Evolutionary conservation across 2,113 vertebrate genomes (phyloP), one percentile per base, ranked within the genome.

Genomic region (Hirundichthys speculiger): DNA sequence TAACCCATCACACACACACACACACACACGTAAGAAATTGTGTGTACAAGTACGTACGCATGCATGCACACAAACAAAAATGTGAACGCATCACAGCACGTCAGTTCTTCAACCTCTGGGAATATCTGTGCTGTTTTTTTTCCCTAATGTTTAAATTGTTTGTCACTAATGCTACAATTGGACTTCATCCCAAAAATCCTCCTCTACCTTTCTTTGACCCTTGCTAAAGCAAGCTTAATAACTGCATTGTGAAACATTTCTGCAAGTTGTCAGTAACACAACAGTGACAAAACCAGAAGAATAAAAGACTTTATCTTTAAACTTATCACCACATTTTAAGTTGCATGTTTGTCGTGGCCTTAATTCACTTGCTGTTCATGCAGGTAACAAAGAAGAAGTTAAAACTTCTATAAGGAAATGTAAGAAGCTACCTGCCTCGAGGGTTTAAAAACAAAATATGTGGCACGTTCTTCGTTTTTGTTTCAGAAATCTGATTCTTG

Each of bases 401-500:
- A 61, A 75, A 79, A 76, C 65, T 43, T 73, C 64, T 63, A 71
- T 60, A 34, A 48, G 48, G 64, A 86, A 87, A 86, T 47, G 59
- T 79, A 53, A 77, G 69, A 63, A 42, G 58, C 57, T 52, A 59
- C 67, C 63, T 85, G 88, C 86, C 84, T 84, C 5, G 25, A 46
- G 87, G 90, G 87, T 82, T 76, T 65, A 48, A 83, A 82, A 74
- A 59, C 81, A 75, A 84, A 87, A 82, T 79, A 71, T 80, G 80
- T 75, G 81, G 86, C 90, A 88, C 86, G 64, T 69, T 89, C 87
- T 85, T 77, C 6, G 3, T 27, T 87, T 86, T 79, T 89, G 78
- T 90, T 88, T 86, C 65, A 86, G 89, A 89, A 88, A 90, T 83
- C 73, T 52, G 78, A 90, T 77, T 89, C 89, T 88, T 90, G 89